Conservation (phyloP, 2,797 vertebrate genomes). For the Heliangelus exortis region DNA sequence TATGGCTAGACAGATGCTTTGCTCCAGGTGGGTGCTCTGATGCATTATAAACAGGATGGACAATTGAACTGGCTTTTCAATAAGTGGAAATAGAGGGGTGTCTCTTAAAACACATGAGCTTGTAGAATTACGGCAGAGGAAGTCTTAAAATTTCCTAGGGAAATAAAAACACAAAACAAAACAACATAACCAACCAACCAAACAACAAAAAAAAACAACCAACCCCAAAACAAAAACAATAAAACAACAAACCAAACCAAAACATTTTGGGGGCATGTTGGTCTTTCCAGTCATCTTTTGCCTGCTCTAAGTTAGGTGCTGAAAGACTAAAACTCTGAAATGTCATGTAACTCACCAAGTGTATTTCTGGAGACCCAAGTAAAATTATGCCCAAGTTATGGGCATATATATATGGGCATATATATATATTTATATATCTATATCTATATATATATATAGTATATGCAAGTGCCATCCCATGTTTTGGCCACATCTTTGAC, state of each 20-base stretch:
- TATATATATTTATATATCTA: neutral
- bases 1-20: neutral
- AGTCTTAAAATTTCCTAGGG: neutral
- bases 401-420: neutral
- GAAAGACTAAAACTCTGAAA: neutral
- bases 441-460: neutral
- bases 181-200: too few species aligned
- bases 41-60: neutral
- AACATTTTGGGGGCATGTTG: neutral
- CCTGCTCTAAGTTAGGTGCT: neutral
- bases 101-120: neutral
- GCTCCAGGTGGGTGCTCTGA: neutral
- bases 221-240: too few species aligned
- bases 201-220: too few species aligned
- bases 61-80: neutral
- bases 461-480: neutral
- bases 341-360: neutral
- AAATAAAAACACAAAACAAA: too few species aligned
- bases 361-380: neutral
- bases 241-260: too few species aligned
- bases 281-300: neutral
- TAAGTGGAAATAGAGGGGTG: neutral
- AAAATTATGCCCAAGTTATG: neutral
- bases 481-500: neutral
- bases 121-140: neutral